phyloP scores from a whole-genome alignment of 2,888 invertebrate species.

The Cheilosia variabilis region DNA sequence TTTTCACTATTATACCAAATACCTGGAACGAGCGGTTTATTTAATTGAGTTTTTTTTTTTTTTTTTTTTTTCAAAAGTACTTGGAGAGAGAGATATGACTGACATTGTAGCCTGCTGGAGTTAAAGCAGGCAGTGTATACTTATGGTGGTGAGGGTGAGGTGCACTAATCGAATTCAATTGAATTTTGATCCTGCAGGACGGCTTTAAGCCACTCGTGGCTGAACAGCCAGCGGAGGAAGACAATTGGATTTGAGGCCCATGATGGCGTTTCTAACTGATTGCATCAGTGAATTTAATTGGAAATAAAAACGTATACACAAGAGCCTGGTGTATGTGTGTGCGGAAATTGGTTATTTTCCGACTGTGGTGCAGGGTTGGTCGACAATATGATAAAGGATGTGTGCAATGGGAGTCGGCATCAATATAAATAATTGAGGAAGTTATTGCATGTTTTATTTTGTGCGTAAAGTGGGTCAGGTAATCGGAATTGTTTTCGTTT shows the following conservation, averaged over 20 bases:
- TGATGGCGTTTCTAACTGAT: background rate
- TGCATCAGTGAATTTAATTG: slow-evolving; percentile 25
- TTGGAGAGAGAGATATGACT: background rate
- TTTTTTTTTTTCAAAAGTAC: slow-evolving; percentile 1
- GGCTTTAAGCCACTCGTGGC: slow-evolving; percentile 21
- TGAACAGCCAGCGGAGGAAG: slow-evolving; percentile 3
- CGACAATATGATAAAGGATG: too few relatives aligned
- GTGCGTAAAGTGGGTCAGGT: too few relatives aligned
- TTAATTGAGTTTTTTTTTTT: slow-evolving; percentile 68
- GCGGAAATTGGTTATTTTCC: too few relatives aligned
- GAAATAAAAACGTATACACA: slow-evolving; percentile 1
- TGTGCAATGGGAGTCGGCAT: too few relatives aligned
- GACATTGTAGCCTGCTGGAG: background rate
- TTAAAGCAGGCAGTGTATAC: background rate
- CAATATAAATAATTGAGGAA: too few relatives aligned
- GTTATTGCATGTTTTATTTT: too few relatives aligned
- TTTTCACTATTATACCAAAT: slow-evolving; percentile 84
- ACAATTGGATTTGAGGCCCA: slow-evolving; percentile 6
- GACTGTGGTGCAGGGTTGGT: too few relatives aligned
- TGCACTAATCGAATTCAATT: slow-evolving; percentile 52
- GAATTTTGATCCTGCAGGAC: slow-evolving; percentile 31
- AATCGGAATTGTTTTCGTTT: too few relatives aligned
- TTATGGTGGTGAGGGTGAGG: background rate
- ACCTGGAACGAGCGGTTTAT: slow-evolving; percentile 79
- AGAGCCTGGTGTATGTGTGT: too few relatives aligned